phyloP scores from a whole-genome alignment of 2,888 invertebrate species.

The Drosophila nigricruria region DNA sequence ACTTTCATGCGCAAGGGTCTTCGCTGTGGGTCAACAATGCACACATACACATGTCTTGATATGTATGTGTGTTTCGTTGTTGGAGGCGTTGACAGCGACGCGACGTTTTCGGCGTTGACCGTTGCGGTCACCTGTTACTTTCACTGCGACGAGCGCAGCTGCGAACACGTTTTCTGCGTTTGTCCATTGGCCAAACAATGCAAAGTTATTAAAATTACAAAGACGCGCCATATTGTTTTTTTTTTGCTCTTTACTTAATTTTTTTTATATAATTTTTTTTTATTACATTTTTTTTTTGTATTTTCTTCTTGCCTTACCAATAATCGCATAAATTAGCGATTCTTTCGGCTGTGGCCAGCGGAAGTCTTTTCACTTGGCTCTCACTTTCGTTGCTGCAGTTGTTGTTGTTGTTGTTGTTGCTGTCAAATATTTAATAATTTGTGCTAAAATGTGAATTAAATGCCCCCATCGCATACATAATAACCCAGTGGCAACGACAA shows the following conservation, averaged over 20 bases:
- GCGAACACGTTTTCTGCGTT: slow-evolving; percentile 65
- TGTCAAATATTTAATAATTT: slow-evolving; percentile 78
- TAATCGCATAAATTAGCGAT: slow-evolving; percentile 77
- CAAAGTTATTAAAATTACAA: slow-evolving; percentile 68
- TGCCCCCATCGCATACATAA: slow-evolving; percentile 63
- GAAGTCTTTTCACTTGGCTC: slow-evolving; percentile 71
- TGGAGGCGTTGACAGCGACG: slow-evolving; percentile 53
- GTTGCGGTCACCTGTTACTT: slow-evolving; percentile 75
- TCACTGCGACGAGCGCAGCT: slow-evolving; percentile 52
- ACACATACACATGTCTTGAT: background rate
- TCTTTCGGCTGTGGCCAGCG: slow-evolving; percentile 55
- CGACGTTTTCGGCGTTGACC: slow-evolving; percentile 62
- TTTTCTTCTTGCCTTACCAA: slow-evolving; percentile 44
- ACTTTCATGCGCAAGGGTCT: slow-evolving; percentile 55
- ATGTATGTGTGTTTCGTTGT: background rate
- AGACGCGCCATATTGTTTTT: slow-evolving; percentile 31
- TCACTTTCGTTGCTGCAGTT: slow-evolving; percentile 72
- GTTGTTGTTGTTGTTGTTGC: slow-evolving; percentile 22
- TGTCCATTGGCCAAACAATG: slow-evolving; percentile 55
- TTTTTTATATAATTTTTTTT: too few species aligned
- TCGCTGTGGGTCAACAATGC: slow-evolving; percentile 41
- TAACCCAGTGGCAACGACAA: slow-evolving; percentile 33
- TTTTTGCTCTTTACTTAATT: background rate
- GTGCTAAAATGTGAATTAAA: slow-evolving; percentile 74
- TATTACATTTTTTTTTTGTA: too few species aligned